Conservation (phyloP, 2,797 vertebrate genomes). For the Lacerta viridis region DNA sequence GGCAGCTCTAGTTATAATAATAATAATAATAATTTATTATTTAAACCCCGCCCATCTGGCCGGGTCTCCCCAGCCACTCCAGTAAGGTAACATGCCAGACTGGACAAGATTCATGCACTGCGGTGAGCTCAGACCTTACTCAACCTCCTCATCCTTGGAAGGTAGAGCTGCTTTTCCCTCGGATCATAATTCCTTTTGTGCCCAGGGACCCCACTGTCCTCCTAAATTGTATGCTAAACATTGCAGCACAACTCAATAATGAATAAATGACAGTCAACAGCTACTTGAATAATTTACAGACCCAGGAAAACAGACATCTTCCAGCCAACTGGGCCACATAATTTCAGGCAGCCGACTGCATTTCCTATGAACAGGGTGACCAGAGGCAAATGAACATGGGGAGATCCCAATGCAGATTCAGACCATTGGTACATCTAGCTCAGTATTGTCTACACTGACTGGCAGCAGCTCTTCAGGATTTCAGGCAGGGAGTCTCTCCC, state of each 20-base stretch:
- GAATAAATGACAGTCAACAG: not conserved
- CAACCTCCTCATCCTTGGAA: not conserved
- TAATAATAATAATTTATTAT: too few species aligned
- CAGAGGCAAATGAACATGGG: not conserved
- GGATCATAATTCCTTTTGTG: not conserved
- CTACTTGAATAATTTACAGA: constrained; percentile 13
- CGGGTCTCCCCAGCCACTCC: too few species aligned
- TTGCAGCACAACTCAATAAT: not conserved
- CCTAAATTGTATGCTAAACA: not conserved
- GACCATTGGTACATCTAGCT: not conserved
- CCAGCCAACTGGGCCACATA: not conserved
- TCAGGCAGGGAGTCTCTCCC: not conserved
- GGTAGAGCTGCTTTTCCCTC: not conserved
- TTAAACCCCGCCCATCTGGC: too few species aligned
- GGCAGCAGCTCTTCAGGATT: not conserved
- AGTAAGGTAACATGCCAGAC: not conserved
- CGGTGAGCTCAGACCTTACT: not conserved
- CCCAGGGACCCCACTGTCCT: not conserved
- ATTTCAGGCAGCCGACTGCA: not conserved
- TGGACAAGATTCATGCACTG: not conserved
- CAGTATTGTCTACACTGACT: not conserved
- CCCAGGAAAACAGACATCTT: not conserved
- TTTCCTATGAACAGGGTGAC: not conserved
- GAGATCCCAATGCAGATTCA: too few species aligned
- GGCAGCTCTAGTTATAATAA: not conserved